phyloP scores from a whole-genome alignment of 2,113 vertebrate species.

The Vulpes vulpes region DNA sequence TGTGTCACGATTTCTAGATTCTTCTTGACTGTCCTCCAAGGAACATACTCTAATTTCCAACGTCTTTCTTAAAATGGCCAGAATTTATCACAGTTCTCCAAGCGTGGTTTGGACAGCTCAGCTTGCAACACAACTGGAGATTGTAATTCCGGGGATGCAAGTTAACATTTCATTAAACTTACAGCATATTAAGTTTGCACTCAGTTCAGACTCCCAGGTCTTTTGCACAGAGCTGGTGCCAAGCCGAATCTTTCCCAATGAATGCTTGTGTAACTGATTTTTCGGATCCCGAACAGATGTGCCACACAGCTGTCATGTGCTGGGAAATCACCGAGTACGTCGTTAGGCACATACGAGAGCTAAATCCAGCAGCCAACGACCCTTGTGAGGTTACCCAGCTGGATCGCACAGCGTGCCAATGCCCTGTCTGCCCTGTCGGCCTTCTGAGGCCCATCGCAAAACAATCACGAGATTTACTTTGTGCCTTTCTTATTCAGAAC shows the following conservation, averaged over 20 bases:
- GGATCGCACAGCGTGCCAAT: neutral
- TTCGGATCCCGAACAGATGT: conserved; percentile 59
- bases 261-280: neutral
- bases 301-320: conserved; percentile 48
- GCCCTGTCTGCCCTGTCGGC: neutral
- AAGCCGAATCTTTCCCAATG: conserved; percentile 47
- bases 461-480: neutral
- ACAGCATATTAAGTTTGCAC: neutral
- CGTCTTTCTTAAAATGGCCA: neutral
- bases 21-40: neutral
- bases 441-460: neutral
- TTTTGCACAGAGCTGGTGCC: conserved; percentile 40
- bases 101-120: neutral
- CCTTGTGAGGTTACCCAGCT: neutral
- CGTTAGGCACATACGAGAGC: neutral
- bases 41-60: conserved; percentile 2
- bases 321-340: neutral
- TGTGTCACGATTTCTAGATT: conserved; percentile 20
- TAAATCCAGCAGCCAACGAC: neutral
- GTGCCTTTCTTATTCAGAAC: neutral
- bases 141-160: neutral
- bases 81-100: neutral
- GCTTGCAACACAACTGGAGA: neutral
- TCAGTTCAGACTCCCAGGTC: neutral
- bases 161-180: conserved; percentile 29